Evolutionary conservation across 2,888 invertebrate species (phyloP), one percentile per base, ranked within the genome.

Genomic region (Hipparchia sbordonii): DNA sequence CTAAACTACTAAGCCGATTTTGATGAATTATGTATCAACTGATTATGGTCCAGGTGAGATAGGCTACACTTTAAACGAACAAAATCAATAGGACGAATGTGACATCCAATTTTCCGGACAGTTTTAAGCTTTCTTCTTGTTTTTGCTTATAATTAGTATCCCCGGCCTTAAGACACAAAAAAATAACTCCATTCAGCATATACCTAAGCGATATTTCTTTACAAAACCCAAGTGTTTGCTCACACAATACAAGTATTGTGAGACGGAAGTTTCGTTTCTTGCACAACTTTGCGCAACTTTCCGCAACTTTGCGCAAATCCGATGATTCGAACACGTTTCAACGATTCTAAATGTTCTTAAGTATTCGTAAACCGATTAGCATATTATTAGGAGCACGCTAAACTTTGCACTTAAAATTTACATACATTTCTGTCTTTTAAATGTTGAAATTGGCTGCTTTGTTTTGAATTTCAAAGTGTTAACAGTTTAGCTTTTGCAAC

Each of bases 361-460:
- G 81, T 82, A 80, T 79, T 84, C 79, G 81, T 83, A 81, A 85
- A 83, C 82, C 82, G 84, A 84, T 87, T 86, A 86, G 78, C 84
- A 86, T 87, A 83, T 81, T 80, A 75, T 76, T 74, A 79, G 75
- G 74, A 75, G 69, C 67, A 73, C 68, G 61, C 57, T 69, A 71
- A 74, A 75, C 75, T 76, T 77, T 69, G 71, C 75, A 75, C 73
- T 76, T 75, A 74, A 74, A 74, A 77, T 76, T 78, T 75, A 74
- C 72, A 77, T 78, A 75, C 71, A 76, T 73, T 78, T 77, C 75
- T 75, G 74, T 75, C 75, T 66, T 72, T 72, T 68, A 71, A 72
- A 70, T 54, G 62, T 62, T 70, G 23, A 12, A 56, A 70, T 62
- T 61, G 69, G 33, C 10, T 45, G 10, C 69, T 61, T 69, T 69